Conservation (phyloP, 2,113 vertebrate species). For the Puffinus mauretanicus region DNA sequence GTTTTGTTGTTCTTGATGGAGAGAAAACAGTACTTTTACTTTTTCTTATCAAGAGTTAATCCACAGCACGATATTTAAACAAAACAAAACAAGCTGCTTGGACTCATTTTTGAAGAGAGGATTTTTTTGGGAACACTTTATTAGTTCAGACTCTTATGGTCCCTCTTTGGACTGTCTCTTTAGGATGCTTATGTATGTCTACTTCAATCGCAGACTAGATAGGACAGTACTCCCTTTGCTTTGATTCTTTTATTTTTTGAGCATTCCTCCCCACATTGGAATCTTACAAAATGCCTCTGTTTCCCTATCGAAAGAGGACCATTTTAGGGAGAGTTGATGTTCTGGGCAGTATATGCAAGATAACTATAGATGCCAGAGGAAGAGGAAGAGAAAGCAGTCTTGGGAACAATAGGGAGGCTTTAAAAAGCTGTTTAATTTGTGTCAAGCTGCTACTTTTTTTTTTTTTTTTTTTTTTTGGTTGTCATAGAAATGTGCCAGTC, state of each 20-base stretch:
- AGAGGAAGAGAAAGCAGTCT: background rate
- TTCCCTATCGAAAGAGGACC: background rate
- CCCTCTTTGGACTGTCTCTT: background rate
- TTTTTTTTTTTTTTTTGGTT: constrained; percentile 12
- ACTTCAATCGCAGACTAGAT: background rate
- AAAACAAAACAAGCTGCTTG: background rate
- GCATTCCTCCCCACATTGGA: background rate
- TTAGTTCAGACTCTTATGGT: background rate
- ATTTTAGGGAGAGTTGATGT: background rate
- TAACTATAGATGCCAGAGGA: background rate
- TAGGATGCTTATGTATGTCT: background rate
- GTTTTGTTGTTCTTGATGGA: background rate
- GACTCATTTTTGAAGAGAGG: background rate
- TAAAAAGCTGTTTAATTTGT: constrained; percentile 8
- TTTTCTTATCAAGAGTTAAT: background rate
- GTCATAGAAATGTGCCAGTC: constrained; percentile 69
- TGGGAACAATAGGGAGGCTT: background rate
- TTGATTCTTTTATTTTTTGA: background rate
- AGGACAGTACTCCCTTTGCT: background rate
- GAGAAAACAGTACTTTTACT: background rate
- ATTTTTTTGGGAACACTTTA: background rate
- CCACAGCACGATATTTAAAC: background rate
- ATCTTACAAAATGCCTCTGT: background rate
- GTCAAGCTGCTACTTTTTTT: background rate
- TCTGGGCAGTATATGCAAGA: background rate